These are phyloP conservation scores for Chiloscyllium plagiosum DNA, from an alignment of 2,113 vertebrate species.

Conservation along the genomic window DNA sequence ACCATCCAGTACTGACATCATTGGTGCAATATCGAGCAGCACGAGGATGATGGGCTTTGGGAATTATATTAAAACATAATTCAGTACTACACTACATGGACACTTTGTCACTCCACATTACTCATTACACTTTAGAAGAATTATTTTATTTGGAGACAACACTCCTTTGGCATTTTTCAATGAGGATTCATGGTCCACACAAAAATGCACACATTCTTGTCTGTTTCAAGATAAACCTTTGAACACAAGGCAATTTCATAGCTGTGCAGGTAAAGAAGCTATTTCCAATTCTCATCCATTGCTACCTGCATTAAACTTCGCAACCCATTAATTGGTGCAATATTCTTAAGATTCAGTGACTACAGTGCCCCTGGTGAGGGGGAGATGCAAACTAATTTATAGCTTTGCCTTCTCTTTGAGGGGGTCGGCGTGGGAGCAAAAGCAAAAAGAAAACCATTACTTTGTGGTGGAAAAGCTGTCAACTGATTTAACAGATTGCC, in stretches of 20 bases:
- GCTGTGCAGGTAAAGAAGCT: not conserved
- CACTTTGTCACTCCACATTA: not conserved
- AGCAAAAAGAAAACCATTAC: not conserved
- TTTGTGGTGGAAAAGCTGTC: not conserved
- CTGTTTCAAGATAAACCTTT: not conserved
- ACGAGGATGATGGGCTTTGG: conserved; percentile 78
- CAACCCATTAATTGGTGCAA: not conserved
- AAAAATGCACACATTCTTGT: not conserved
- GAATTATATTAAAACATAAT: conserved; percentile 11
- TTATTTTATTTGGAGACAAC: not conserved
- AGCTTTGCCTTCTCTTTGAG: not conserved
- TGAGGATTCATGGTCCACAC: not conserved
- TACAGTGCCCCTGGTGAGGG: not conserved
- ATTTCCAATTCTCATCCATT: not conserved
- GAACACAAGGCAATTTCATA: not conserved
- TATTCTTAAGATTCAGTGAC: not conserved
- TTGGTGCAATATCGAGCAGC: conserved; percentile 83
- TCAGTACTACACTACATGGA: not conserved
- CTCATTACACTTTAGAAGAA: not conserved
- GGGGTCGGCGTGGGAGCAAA: not conserved
- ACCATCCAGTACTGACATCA: conserved; percentile 86
- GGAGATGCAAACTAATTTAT: not conserved
- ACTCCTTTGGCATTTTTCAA: not conserved
- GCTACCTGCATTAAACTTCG: not conserved
- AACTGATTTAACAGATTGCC: not conserved